Evolutionary conservation across 2,113 vertebrate genomes (phyloP), one percentile per base, ranked within the genome.

Genomic region (Rhinolophus sinicus): DNA sequence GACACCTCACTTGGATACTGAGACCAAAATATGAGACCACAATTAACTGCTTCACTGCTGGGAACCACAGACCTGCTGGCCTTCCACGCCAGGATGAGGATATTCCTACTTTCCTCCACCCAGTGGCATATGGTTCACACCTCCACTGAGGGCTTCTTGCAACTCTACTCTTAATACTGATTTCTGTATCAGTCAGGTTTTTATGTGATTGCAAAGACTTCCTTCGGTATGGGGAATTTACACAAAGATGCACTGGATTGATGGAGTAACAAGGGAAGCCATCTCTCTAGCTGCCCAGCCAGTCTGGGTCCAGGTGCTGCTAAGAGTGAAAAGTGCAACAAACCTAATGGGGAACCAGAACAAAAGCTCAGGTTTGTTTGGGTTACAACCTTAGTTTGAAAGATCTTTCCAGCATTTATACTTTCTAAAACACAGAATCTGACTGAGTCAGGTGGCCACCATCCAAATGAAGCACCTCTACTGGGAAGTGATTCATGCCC

Each of bases 381-480:
- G 56, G 33, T 82, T 85, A 38, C 35, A 80, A 22, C 21, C 60
- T 75, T 67, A 81, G 52, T 60, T 93, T 58, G 40, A 95, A 86
- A 94, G 35, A 78, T 24, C 85, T 76, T 28, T 28, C 33, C 38
- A 33, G 65, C 38, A 82, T 88, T 88, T 73, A 77, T 69, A 44
- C 38, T 90, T 93, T 62, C 33, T 50, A 85, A 94, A 89, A 94
- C 47, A 97, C 86, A 91, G 58, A 70, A 44, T 91, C 86, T 75
- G 64, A 92, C 22, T n/a, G 81, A 93, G 67, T 78, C 52, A 75
- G 35, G 52, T 86, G 82, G 64, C 69, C 40, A 24, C 40, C 47
- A 38, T 69, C 77, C 82, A 91, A 50, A 88, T 6, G 56, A 73
- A 77, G 54, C 15, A 22, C 22, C 5, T 87, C 76, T 67, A 5